Evolutionary conservation across 2,888 invertebrate species (phyloP), one percentile per base, ranked within the genome.

Genomic region (Drosophila fungiperda): DNA sequence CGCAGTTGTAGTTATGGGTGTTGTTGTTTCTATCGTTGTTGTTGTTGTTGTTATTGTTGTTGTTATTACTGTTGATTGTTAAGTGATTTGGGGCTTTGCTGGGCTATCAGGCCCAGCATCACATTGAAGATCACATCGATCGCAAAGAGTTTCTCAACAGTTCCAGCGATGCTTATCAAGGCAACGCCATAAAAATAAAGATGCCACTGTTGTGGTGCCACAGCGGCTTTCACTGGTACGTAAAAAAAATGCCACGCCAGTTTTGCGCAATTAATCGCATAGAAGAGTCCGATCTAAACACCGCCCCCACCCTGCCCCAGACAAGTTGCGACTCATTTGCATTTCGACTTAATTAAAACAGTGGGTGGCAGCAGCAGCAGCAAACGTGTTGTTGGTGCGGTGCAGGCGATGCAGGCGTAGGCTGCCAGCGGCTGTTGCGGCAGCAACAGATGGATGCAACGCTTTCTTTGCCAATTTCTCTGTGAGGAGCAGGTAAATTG

Each of bases 331-430:
- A 45, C 78, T 85, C 78, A 85, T 85, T 85, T 85, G 85, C 85
- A 85, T 85, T 75, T 88, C 80, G 78, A 83, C 88, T 89, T 85
- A 85, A 85, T 85, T 85, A 85, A 85, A 89, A 89, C 89, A 82
- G 85, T 87, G 86, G 88, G 86, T 87, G 83, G 85, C 53, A 42
- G 36, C 40, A 53, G 85, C 53, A 42, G 36, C 40, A 53, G 55
- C 72, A 61, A 59, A 50, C 52, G 45, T 68, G 63, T 29, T 26
- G 54, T 52, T 60, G 73, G 55, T 73, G 42, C 50, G 23, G 48
- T 32, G 36, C 55, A 1, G 23, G 42, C 53, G 33, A 40, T 59
- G 52, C 68, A 38, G 59, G 57, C 54, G 62, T 45, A 54, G 68
- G 52, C 68, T 35, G 70, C 57, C 40, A 17, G 57, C 40, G 36